Base-by-base conservation (phyloP, 2,113 vertebrate genomes). In the Craseonycteris thonglongyai region DNA sequence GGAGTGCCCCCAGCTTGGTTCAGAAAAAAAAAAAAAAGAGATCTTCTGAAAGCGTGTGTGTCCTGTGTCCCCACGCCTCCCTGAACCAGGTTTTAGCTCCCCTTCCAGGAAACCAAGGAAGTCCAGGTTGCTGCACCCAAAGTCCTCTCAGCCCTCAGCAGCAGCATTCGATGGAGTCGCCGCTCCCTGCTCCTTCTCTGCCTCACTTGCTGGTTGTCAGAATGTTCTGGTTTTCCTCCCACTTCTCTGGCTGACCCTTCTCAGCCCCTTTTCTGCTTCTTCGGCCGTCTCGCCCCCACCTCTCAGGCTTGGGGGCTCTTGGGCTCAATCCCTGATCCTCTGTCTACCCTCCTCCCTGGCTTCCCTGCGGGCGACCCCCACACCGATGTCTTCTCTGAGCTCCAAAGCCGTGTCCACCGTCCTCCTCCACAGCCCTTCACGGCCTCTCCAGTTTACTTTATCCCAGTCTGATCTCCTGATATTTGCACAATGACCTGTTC, bases 151-250 rank as follows among this genome's bases (percentile, higher is more conserved):
- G 65, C 15, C 88, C 26, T 49, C 19, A 2, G 4, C 13, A 6
- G 82, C 38, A 81, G 68, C 40, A 4, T 0, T 16, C 18, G 40
- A 16, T 0, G 4, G 3, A 4, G 47, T 8, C 2, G 0, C 3
- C 63, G 14, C 59, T n/a, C n/a, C 59, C 30, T 47, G 69, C 49
- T 45, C 47, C 94, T 59, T 35, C 11, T 1, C 1, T 1, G 7
- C 24, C 33, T 51, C 15, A 33, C 71, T 63, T 0, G 13, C 47
- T 28, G 74, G 49, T 59, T 38, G n/a, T 14, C n/a, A 19, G 40
- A 54, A 71, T 6, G 12, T 40, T 38, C 69, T 18, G 49, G n/a
- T 51, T 76, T 35, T 47, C 86, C 35, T 45, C 51, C 21, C 0
- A 15, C 30, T 49, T 40, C 35, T 21, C 58, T 1, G 1, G 51